phyloP scores from a whole-genome alignment of 2,797 vertebrate species.

The Myotis pilosus region DNA sequence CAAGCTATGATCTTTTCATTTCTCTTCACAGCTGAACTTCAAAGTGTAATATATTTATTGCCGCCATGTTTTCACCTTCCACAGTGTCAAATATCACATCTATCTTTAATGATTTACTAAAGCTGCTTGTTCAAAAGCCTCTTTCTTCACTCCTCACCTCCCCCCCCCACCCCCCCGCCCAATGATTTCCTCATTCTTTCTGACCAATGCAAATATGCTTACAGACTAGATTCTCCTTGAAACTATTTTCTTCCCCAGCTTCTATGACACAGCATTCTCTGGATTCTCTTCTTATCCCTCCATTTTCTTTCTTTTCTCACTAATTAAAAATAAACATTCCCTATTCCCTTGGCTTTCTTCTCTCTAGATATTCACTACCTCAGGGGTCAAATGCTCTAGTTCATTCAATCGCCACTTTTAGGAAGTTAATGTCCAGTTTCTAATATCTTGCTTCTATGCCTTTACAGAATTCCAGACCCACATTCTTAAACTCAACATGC shows the following conservation, averaged over 20 bases:
- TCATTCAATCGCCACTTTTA: background rate
- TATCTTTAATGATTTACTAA: background rate
- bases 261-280: background rate
- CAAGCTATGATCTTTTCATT: background rate
- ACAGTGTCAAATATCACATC: background rate
- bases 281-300: background rate
- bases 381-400: background rate
- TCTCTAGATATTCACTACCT: background rate
- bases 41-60: background rate
- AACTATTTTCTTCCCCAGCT: background rate
- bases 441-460: background rate
- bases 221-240: background rate
- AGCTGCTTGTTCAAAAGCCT: background rate
- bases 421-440: background rate
- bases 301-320: background rate
- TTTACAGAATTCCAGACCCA: background rate
- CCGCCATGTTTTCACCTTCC: background rate
- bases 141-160: no score
- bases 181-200: background rate
- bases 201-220: background rate
- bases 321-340: background rate
- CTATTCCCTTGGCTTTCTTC: background rate
- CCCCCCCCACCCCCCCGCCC: accelerated
- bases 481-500: background rate
- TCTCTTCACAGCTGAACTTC: background rate